phyloP scores from a whole-genome alignment of 2,113 vertebrate genomes.

The Sakesphorus luctuosus region DNA sequence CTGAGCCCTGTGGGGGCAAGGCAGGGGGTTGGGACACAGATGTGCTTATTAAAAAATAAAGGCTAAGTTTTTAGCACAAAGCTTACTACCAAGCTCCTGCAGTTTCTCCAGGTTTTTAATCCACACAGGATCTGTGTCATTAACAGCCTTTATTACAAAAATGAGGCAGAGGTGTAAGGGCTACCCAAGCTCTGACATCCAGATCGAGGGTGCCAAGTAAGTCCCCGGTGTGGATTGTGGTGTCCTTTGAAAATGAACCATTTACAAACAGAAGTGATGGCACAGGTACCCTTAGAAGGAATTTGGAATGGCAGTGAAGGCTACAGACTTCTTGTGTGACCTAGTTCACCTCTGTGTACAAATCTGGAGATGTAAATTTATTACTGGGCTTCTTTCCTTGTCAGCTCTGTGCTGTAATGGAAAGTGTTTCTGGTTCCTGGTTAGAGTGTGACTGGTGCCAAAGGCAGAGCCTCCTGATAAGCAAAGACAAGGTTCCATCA shows the following conservation, averaged over 20 bases:
- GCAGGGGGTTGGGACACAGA: accelerated
- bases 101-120: background rate
- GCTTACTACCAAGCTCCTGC: background rate
- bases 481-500: background rate
- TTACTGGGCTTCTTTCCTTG: background rate
- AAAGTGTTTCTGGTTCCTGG: background rate
- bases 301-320: background rate
- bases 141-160: background rate
- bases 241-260: background rate
- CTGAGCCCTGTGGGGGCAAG: accelerated
- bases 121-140: background rate
- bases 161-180: background rate
- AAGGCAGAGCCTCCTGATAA: background rate
- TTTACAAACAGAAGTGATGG: background rate
- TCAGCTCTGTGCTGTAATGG: background rate
- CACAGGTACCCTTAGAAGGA: background rate
- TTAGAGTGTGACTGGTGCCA: background rate
- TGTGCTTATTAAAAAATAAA: background rate
- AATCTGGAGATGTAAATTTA: background rate
- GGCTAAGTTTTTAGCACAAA: background rate
- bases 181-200: background rate
- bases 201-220: accelerated
- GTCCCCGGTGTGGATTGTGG: background rate
- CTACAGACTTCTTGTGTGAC: background rate
- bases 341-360: background rate